phyloP scores from a whole-genome alignment of 1,140 invertebrate genomes.

The Xylocopa sonorina region DNA sequence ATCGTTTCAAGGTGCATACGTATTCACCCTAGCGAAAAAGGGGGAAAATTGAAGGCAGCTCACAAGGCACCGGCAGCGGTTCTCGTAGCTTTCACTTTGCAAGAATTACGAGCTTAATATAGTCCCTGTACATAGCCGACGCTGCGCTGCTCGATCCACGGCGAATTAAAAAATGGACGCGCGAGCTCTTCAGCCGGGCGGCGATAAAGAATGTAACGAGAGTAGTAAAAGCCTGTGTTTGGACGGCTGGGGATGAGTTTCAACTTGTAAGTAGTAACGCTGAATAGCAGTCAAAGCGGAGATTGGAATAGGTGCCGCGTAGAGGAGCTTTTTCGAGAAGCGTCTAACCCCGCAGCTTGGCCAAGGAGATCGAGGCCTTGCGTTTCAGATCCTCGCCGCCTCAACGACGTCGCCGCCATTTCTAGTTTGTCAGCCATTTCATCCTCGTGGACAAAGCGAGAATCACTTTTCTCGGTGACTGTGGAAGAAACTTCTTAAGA shows the following conservation, averaged over 20 bases:
- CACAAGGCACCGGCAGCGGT: conserved; percentile 65
- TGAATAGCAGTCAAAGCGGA: conserved; percentile 42
- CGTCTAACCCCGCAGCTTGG: conserved; percentile 64
- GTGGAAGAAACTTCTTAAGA: conserved; percentile 34
- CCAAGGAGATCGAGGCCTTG: conserved; percentile 55
- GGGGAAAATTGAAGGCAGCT: conserved; percentile 60
- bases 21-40: conserved; percentile 56
- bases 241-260: conserved; percentile 26
- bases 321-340: conserved; percentile 62
- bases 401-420: conserved; percentile 34
- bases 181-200: conserved; percentile 70
- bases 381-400: conserved; percentile 11
- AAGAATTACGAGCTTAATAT: conserved; percentile 78
- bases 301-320: conserved; percentile 36
- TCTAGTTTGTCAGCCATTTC: conserved; percentile 49
- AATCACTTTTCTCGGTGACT: conserved; percentile 58
- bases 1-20: conserved; percentile 71
- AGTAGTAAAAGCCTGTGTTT: conserved; percentile 72
- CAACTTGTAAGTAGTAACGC: conserved; percentile 31
- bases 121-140: conserved; percentile 67
- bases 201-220: conserved; percentile 79
- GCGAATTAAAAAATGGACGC: conserved; percentile 77
- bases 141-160: conserved; percentile 65
- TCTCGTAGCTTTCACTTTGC: conserved; percentile 77
- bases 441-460: conserved; percentile 60